phyloP scores from a whole-genome alignment of 2,797 vertebrate species.

The Schizothorax lantsangensis region DNA sequence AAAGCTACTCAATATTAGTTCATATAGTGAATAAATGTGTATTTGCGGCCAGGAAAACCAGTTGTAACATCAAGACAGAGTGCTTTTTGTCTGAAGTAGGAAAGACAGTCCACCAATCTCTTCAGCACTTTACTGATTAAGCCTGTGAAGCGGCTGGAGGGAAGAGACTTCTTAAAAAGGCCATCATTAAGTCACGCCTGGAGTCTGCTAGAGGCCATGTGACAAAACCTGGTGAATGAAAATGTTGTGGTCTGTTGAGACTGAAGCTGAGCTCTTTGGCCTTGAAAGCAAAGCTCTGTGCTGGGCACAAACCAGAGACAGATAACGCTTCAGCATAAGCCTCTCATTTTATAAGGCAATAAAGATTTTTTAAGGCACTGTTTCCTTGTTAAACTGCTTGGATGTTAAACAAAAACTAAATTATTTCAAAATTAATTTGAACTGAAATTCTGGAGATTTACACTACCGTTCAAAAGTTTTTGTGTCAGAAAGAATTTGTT shows the following conservation, averaged over 20 bases:
- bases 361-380: neutral
- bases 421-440: neutral
- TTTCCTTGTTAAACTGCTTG: neutral
- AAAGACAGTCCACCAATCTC: constrained; percentile 1
- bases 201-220: constrained; percentile 46
- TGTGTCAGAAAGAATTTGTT: neutral
- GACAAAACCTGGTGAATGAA: constrained; percentile 38
- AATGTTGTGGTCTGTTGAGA: constrained; percentile 46
- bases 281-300: constrained; percentile 24
- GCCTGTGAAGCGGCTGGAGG: constrained; percentile 27
- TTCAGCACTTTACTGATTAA: constrained; percentile 22
- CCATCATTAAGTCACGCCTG: constrained; percentile 43
- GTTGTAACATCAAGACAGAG: neutral
- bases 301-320: neutral
- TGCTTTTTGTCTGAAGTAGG: neutral
- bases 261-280: constrained; percentile 32
- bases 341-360: neutral
- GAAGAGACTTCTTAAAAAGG: constrained; percentile 26
- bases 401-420: neutral
- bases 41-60: neutral
- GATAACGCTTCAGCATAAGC: neutral
- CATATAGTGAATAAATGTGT: neutral
- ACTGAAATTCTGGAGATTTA: neutral
- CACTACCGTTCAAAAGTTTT: neutral
- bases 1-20: neutral